Evolutionary conservation across 1,140 invertebrate genomes (phyloP), one percentile per base, ranked within the genome.

Genomic region (Zophobas morio): DNA sequence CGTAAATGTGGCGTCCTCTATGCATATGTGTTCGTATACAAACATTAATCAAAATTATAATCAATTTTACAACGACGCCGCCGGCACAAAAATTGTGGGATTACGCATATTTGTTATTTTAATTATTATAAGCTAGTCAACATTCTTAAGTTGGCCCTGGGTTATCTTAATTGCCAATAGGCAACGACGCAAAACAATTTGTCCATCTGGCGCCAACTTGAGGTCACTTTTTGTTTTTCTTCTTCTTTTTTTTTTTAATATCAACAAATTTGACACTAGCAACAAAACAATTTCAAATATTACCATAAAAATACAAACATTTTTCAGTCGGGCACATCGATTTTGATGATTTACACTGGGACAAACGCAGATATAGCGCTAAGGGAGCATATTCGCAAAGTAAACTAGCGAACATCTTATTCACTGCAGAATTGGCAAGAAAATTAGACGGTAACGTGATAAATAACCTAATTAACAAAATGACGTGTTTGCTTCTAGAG

Each of bases 371-470:
- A 0, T 95, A 94, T 78, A 89, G 88, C 72, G 85, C 92, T 1
- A 76, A 88, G 1, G 83, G 81, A 8, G 90, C 90, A 2, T 96
- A 95, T 84, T 81, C 85, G 5, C 92, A 93, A 82, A 94, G 93
- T 83, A 95, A 96, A 88, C 80, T 95, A 75, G 93, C 93, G 2
- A 94, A 95, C 80, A 85, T 94, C 34, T 84, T 95, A n/a, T 95
- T 95, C 80, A 90, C 90, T 0, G 88, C 86, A 40, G 92, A 94
- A 84, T 84, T 95, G 3, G 85, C 88, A 1, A 85, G 85, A 46
- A 84, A 88, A 79, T 82, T 95, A 0, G 84, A 90, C 88, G 90
- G 90, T 91, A 86, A 42, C 20, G 70, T 53, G 8, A 36, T 5
- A 51, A 75, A 36, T 57, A 49, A 51, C 1, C 3, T 47, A 46